A percentile compares a stretch with the other conserved stretches of the same genome.
These are phyloP conservation scores for Pogonus chalceus DNA, from an alignment of 1,140 invertebrate species.

Conservation along the genomic window DNA sequence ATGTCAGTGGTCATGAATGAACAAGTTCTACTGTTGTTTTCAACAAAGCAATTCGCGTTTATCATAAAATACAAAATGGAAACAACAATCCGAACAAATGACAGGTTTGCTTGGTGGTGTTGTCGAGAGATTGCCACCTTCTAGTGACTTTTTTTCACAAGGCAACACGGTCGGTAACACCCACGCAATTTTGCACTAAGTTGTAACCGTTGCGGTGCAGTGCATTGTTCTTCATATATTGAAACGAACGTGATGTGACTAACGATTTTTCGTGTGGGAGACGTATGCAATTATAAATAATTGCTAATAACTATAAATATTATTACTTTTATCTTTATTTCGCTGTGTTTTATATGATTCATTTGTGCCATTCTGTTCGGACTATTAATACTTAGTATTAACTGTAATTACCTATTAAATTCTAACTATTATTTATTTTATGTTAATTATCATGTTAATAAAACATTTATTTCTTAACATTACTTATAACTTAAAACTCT, in stretches of 20 bases:
- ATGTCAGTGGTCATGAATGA: no score
- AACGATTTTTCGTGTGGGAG: neutral
- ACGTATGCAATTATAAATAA: no score
- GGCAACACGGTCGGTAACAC: neutral
- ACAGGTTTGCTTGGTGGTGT: neutral
- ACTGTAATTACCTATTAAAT: no score
- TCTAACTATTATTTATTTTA: no score
- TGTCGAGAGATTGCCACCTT: constrained; percentile 8
- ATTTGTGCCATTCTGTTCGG: no score
- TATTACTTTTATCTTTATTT: no score
- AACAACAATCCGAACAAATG: neutral
- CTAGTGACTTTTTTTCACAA: neutral
- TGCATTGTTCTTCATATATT: neutral
- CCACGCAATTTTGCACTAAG: neutral
- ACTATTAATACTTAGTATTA: no score
- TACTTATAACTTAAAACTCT: no score
- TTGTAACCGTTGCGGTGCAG: neutral
- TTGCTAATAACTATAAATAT: no score
- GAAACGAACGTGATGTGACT: neutral
- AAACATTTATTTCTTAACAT: no score
- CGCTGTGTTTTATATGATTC: no score
- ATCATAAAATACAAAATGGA: constrained; percentile 6
- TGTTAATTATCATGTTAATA: no score
- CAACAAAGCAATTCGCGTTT: neutral
- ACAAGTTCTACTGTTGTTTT: constrained; percentile 6